A percentile compares a stretch with the other conserved stretches of the same genome.
phyloP scores from a whole-genome alignment of 1,140 invertebrate genomes.

The Antheraea pernyi region DNA sequence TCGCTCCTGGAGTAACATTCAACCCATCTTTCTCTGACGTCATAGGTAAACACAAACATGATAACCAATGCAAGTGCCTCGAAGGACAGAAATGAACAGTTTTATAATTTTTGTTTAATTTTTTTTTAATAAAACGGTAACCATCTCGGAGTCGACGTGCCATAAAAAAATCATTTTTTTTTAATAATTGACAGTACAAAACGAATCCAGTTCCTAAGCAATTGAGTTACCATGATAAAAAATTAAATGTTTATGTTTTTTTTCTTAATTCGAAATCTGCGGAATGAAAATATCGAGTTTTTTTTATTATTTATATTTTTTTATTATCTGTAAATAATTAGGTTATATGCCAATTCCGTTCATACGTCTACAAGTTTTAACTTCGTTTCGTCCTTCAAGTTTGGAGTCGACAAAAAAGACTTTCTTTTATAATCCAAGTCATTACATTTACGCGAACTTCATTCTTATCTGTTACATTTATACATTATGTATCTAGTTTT shows the following conservation, averaged over 20 bases:
- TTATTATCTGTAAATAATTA: slow-evolving; percentile 59
- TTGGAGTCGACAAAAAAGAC: slow-evolving; percentile 7
- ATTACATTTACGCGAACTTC: no score
- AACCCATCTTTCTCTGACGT: slow-evolving; percentile 59
- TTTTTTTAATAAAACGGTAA: slow-evolving; percentile 21
- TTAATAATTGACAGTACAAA: slow-evolving; percentile 30
- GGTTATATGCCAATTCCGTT: slow-evolving; percentile 36
- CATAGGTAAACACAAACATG: slow-evolving; percentile 49
- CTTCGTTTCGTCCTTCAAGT: background rate
- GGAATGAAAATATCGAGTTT: background rate
- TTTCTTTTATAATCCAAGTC: slow-evolving; percentile 16
- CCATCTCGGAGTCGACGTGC: slow-evolving; percentile 41
- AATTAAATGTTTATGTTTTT: slow-evolving; percentile 14
- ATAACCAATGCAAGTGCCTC: slow-evolving; percentile 57
- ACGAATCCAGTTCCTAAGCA: slow-evolving; percentile 42
- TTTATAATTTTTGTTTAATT: background rate
- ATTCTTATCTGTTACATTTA: no score
- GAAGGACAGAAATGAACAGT: slow-evolving; percentile 46
- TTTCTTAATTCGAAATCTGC: slow-evolving; percentile 12
- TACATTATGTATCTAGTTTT: background rate
- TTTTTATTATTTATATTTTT: slow-evolving; percentile 16
- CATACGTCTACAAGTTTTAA: background rate
- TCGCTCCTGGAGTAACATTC: slow-evolving; percentile 52
- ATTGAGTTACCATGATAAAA: slow-evolving; percentile 27
- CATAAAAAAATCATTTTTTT: slow-evolving; percentile 41